Base-by-base conservation (phyloP, 2,888 invertebrate genomes). In the Operophtera brumata region DNA sequence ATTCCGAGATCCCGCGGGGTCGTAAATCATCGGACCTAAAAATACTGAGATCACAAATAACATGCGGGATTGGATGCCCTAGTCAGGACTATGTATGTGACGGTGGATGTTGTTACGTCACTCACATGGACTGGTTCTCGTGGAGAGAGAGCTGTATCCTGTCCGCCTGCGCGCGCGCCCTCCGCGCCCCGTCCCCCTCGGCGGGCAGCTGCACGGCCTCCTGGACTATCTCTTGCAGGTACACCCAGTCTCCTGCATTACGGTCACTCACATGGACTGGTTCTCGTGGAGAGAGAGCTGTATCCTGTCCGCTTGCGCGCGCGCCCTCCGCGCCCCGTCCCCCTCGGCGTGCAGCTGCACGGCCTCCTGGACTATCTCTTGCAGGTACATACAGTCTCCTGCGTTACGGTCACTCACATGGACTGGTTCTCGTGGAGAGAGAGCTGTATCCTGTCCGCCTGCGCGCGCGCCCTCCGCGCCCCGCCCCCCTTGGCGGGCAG, bases 231-330 rank as follows among this genome's bases (percentile, higher is more conserved):
- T 86, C 80, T 3, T 68, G 67, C 0, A 90, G 70, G 35, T 89
- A 90, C 1, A 76, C 1, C 89, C 88, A 0, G 88, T 86, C 34
- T 80, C 82, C 57, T 89, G 88, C 0, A 87, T 87, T 0, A 88
- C 82, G n/a, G n/a, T n/a, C n/a, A 14, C 84, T 77, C 26, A 87
- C 88, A 83, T 71, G 7, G 80, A 71, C 0, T 65, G 69, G 5
- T 78, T 63, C 0, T 70, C 70, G 5, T 44, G 47, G 1, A 79
- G 53, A 0, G 58, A 47, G 0, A 59, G 42, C 1, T 84, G 81
- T 1, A 80, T 64, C 10, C 57, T 68, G 10, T 73, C 77, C 0
- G 86, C 87, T 0, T 69, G 59, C 0, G 57, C 34, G 11, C 61
- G 39, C 0, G 78, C 82, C 4, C 50, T 55, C 11, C 43, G 62